phyloP scores from a whole-genome alignment of 2,113 vertebrate species.

The Pterocles orientalis region DNA sequence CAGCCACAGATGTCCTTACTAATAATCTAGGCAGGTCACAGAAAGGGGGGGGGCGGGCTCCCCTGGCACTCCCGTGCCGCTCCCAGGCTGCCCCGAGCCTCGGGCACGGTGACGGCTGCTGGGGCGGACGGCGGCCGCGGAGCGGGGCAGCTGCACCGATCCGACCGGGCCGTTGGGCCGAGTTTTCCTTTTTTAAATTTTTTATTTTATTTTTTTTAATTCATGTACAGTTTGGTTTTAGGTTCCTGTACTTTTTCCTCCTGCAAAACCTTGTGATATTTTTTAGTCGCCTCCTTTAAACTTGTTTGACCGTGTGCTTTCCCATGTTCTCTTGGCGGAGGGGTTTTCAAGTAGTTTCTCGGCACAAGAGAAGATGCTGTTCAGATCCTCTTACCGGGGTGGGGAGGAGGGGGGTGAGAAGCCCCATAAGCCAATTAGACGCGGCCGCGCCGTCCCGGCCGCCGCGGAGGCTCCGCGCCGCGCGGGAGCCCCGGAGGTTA shows the following conservation, averaged over 20 bases:
- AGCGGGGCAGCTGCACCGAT: neutral
- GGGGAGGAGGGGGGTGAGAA: neutral
- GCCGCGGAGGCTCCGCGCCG: conserved; percentile 27
- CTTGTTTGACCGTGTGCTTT: neutral
- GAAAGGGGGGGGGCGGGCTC: conserved; percentile 36
- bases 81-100: neutral
- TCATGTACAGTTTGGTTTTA: neutral
- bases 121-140: neutral
- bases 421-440: conserved; percentile 27
- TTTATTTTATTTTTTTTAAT: too few species aligned
- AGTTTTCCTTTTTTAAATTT: neutral
- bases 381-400: neutral
- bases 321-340: neutral
- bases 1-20: conserved; percentile 75
- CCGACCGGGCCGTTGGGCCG: neutral
- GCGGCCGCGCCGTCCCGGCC: neutral
- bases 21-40: conserved; percentile 78
- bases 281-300: neutral
- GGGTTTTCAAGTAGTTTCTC: neutral
- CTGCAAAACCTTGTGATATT: neutral
- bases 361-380: neutral
- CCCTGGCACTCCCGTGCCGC: neutral
- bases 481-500: conserved; percentile 26
- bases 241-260: neutral
- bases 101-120: neutral